These are phyloP conservation scores for Diadegma fenestrale DNA, from an alignment of 2,888 invertebrate genomes.

Conservation along the genomic window DNA sequence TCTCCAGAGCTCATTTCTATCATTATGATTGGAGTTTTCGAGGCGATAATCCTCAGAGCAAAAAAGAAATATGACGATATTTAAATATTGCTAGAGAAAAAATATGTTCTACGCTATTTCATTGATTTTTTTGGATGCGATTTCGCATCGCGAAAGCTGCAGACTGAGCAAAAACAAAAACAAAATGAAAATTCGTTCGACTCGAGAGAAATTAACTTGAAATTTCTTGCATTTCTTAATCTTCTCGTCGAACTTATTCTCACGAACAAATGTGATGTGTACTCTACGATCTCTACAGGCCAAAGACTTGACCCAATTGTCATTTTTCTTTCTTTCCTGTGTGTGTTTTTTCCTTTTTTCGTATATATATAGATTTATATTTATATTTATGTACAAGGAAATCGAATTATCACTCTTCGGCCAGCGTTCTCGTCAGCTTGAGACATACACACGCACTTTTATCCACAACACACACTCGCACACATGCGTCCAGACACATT, in stretches of 20 bases:
- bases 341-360: constrained; percentile 27
- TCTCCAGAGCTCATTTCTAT: constrained; percentile 25
- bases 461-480: constrained; percentile 12
- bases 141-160: constrained; percentile 5
- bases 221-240: constrained; percentile 30
- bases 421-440: constrained; percentile 43
- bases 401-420: constrained; percentile 59
- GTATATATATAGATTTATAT: constrained; percentile 40
- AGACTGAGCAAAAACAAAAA: constrained; percentile 18
- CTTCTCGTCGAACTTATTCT: constrained; percentile 16
- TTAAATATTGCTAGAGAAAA: background rate
- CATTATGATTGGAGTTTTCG: constrained; percentile 17
- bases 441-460: constrained; percentile 22
- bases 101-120: background rate
- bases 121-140: background rate
- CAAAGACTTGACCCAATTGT: constrained; percentile 50
- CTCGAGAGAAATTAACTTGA: background rate
- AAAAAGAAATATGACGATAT: constrained; percentile 7
- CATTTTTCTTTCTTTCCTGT: constrained; percentile 16
- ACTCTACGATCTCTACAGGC: constrained; percentile 45
- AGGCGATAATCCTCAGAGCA: constrained; percentile 3
- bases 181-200: background rate
- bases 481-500: constrained; percentile 34
- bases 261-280: constrained; percentile 57
- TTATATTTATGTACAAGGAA: constrained; percentile 58